Conservation (phyloP, 1,140 invertebrate species). For the Periplaneta americana region DNA sequence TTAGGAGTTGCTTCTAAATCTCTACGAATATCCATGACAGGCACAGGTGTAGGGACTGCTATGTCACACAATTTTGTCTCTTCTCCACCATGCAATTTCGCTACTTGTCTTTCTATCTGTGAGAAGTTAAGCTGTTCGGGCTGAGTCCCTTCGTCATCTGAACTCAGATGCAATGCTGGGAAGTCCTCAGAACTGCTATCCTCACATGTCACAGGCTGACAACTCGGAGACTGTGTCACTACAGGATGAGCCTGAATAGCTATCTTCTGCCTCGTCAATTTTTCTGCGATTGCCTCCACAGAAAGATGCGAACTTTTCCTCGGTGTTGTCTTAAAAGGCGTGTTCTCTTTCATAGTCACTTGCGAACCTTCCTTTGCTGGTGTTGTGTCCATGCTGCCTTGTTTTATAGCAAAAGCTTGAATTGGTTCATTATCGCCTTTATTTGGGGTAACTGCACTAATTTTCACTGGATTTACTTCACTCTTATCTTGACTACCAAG, state of each 20-base stretch:
- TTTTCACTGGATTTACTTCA: too few relatives aligned
- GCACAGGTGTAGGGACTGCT: not conserved
- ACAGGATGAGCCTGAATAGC: not conserved
- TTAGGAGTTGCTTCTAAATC: not conserved
- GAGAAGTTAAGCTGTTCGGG: not conserved
- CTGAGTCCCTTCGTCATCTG: not conserved
- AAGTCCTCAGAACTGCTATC: slow-evolving; percentile 2
- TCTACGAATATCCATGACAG: not conserved
- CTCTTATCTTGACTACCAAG: too few relatives aligned
- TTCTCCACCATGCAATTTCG: not conserved
- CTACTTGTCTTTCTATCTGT: not conserved
- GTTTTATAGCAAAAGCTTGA: too few relatives aligned
- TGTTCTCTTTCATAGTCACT: too few relatives aligned
- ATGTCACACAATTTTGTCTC: not conserved
- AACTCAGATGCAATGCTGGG: not conserved
- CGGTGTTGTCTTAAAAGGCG: not conserved
- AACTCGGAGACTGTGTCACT: not conserved
- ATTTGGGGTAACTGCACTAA: too few relatives aligned
- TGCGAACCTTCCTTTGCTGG: too few relatives aligned
- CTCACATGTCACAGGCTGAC: not conserved
- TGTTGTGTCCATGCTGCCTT: too few relatives aligned
- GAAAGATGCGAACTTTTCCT: not conserved
- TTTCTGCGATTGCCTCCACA: not conserved
- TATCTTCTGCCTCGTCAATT: not conserved
- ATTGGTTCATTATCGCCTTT: too few relatives aligned